Conservation (phyloP, 2,797 vertebrate genomes). For the Cynopterus sphinx region DNA sequence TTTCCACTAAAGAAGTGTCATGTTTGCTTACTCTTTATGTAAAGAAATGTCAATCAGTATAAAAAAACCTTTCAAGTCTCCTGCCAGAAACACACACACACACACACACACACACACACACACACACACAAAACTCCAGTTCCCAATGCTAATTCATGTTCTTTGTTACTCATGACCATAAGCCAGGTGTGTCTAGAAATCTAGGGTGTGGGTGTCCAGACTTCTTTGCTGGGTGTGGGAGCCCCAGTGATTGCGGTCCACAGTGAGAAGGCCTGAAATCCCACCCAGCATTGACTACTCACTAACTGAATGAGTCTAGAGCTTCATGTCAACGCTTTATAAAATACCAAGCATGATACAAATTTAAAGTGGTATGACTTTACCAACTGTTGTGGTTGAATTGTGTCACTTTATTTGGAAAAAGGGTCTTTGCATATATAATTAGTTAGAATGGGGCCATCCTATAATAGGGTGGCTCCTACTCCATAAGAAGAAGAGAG, state of each 20-base stretch:
- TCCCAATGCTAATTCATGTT: neutral
- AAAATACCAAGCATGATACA: neutral
- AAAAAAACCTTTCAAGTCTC: neutral
- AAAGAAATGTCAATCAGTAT: constrained; percentile 10
- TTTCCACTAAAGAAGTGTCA: neutral
- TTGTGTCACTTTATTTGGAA: neutral
- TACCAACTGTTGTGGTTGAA: neutral
- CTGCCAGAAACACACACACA: neutral
- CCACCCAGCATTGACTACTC: neutral
- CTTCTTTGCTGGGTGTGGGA: neutral
- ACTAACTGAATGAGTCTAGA: neutral
- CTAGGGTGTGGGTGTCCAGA: neutral
- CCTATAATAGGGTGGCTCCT: neutral
- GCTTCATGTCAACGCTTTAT: neutral
- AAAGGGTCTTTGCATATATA: neutral
- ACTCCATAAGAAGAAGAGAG: neutral
- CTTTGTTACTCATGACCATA: neutral
- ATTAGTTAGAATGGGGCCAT: neutral
- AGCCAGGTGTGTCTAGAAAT: neutral
- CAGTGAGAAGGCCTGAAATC: neutral
- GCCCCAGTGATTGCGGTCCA: neutral
- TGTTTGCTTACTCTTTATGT: neutral
- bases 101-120: neutral
- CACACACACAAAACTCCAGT: neutral
- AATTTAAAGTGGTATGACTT: neutral